Evolutionary conservation across 2,113 vertebrate species (phyloP).

Genomic region (Brachyistius frenatus): DNA sequence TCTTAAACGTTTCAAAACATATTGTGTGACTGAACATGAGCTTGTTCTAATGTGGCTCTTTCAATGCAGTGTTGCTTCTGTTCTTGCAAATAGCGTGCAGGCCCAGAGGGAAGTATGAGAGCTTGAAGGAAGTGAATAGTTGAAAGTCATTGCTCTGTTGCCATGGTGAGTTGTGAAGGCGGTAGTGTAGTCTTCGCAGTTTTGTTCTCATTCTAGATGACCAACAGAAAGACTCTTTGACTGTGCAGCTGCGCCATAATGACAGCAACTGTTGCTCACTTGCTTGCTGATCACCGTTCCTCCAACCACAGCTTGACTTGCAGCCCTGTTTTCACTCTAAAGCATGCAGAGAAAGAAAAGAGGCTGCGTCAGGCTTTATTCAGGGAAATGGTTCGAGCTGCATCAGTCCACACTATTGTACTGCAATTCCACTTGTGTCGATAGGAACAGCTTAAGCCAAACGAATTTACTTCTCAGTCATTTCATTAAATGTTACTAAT

Average conservation of each 20-base stretch:
- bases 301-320: conserved; percentile 29
- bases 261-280: conserved; percentile 56
- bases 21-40: conserved; percentile 18
- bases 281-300: conserved; percentile 32
- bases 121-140: conserved; percentile 42
- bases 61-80: background rate
- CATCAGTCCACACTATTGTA: background rate
- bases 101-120: conserved; percentile 2
- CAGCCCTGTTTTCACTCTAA: conserved; percentile 25
- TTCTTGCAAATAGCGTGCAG: background rate
- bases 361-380: background rate
- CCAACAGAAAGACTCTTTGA: conserved; percentile 78
- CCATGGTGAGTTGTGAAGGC: conserved; percentile 51
- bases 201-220: conserved; percentile 19
- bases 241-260: conserved; percentile 72
- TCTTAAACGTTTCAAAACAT: conserved; percentile 15
- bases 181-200: conserved; percentile 35
- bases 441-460: conserved; percentile 15
- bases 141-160: conserved; percentile 39
- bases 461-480: background rate
- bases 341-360: conserved; percentile 26
- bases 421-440: background rate
- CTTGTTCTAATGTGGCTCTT: background rate
- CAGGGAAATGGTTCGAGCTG: background rate
- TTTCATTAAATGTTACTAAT: background rate